A percentile compares a stretch with the other conserved stretches of the same genome.
Evolutionary conservation across 2,797 vertebrate genomes (phyloP).

Genomic region (Gila robusta): DNA sequence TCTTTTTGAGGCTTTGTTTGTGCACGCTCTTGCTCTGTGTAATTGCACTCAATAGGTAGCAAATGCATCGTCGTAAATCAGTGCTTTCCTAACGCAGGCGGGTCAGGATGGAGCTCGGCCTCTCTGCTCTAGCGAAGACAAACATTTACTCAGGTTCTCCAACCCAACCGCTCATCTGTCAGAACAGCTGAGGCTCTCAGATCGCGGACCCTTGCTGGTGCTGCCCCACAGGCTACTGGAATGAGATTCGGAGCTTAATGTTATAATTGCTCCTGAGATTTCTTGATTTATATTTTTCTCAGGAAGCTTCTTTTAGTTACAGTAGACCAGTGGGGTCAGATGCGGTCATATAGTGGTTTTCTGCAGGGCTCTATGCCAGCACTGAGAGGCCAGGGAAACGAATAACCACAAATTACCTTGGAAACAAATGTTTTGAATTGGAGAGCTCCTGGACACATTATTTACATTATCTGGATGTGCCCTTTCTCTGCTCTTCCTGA

Average conservation of each 20-base stretch:
- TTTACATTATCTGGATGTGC: conserved; percentile 21
- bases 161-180: conserved; percentile 65
- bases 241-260: conserved; percentile 61
- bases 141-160: conserved; percentile 76
- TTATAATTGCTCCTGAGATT: conserved; percentile 67
- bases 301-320: conserved; percentile 61
- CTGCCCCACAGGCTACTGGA: conserved; percentile 66
- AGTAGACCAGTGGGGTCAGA: conserved; percentile 31
- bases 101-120: conserved; percentile 66
- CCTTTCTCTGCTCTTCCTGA: conserved; percentile 22
- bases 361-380: not conserved
- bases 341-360: conserved; percentile 23
- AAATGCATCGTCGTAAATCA: conserved; percentile 80
- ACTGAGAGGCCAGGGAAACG: not conserved
- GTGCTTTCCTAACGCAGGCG: conserved; percentile 49
- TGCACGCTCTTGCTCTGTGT: conserved; percentile 66
- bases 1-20: conserved; percentile 69
- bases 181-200: conserved; percentile 62
- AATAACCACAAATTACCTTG: conserved; percentile 12
- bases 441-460: not conserved
- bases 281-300: conserved; percentile 60
- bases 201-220: conserved; percentile 65
- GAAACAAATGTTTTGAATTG: conserved; percentile 44
- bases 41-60: conserved; percentile 75
- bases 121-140: conserved; percentile 64